Percentiles rank a stretch among this genome's conserved stretches.
phyloP scores from a whole-genome alignment of 2,888 invertebrate genomes.

The Acleris cristana region DNA sequence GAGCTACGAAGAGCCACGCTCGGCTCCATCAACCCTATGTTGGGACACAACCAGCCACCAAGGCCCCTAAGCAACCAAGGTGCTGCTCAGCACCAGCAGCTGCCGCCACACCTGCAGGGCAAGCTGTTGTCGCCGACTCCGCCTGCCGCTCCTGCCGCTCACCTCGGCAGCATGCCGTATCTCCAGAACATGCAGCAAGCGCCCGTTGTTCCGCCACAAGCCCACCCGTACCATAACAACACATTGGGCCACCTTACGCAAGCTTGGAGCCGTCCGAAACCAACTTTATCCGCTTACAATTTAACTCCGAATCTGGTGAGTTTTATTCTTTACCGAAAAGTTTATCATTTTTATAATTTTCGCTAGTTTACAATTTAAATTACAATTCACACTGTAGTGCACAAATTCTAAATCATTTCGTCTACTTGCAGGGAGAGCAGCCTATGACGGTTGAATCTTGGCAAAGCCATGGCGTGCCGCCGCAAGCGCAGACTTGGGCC shows the following conservation, averaged over 20 bases:
- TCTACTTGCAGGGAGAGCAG: slow-evolving; percentile 39
- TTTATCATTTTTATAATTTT: no score
- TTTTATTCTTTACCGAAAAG: neutral
- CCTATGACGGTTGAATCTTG: slow-evolving; percentile 57
- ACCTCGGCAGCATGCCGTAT: slow-evolving; percentile 72
- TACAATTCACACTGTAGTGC: neutral
- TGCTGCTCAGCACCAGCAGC: slow-evolving; percentile 44
- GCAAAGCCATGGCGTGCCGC: slow-evolving; percentile 58
- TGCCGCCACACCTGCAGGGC: slow-evolving; percentile 56
- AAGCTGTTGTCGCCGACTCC: slow-evolving; percentile 50
- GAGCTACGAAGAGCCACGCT: slow-evolving; percentile 65
- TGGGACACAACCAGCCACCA: slow-evolving; percentile 38
- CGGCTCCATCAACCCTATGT: slow-evolving; percentile 45
- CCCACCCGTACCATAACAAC: slow-evolving; percentile 53
- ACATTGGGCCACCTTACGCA: slow-evolving; percentile 60
- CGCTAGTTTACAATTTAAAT: no score
- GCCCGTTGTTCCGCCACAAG: slow-evolving; percentile 47
- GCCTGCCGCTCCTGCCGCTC: slow-evolving; percentile 44
- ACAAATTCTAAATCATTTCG: neutral
- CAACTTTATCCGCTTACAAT: slow-evolving; percentile 65
- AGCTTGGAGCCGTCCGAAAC: slow-evolving; percentile 65
- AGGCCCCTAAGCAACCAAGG: slow-evolving; percentile 54
- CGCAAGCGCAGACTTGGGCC: slow-evolving; percentile 58
- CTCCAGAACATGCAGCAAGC: slow-evolving; percentile 59
- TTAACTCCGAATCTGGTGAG: slow-evolving; percentile 64